A percentile compares a stretch with the other conserved stretches of the same genome.
phyloP scores from a whole-genome alignment of 2,888 invertebrate species.

The Physocephala rufipes region DNA sequence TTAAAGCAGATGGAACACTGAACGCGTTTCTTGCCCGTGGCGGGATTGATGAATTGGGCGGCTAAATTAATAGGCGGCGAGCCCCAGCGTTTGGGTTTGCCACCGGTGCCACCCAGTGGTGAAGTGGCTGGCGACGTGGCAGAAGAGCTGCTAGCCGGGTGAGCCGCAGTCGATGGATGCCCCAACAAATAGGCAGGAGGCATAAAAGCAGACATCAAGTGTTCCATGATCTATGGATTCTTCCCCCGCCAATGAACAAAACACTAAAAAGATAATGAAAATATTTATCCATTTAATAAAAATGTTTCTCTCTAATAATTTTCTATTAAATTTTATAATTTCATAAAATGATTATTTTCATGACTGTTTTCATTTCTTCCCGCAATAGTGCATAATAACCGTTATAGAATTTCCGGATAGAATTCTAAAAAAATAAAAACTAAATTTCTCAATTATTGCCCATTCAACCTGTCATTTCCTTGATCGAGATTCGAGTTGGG shows the following conservation, averaged over 20 bases:
- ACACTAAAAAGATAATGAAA: conserved; percentile 35
- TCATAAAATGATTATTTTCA: conserved; percentile 39
- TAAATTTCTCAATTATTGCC: conserved; percentile 34
- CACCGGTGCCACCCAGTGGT: conserved; percentile 44
- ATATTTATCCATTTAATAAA: conserved; percentile 13
- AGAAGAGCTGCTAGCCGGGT: conserved; percentile 45
- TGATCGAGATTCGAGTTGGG: no score
- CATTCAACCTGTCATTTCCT: conserved; percentile 16
- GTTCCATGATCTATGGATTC: conserved; percentile 55
- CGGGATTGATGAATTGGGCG: conserved; percentile 87
- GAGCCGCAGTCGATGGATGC: conserved; percentile 44
- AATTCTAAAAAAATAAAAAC: not conserved
- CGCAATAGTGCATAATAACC: no score
- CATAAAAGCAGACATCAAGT: conserved; percentile 63
- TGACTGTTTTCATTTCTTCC: conserved; percentile 40
- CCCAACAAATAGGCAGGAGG: conserved; percentile 66
- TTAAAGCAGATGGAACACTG: conserved; percentile 97
- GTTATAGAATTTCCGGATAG: conserved; percentile 19
- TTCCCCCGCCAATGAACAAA: not conserved
- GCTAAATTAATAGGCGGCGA: conserved; percentile 81
- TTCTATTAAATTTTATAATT: conserved; percentile 11
- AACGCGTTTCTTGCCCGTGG: conserved; percentile 94
- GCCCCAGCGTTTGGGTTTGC: conserved; percentile 71
- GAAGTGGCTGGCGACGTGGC: conserved; percentile 56
- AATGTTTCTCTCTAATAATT: conserved; percentile 10